These are phyloP conservation scores for Dyspetes luteomarginatus DNA, from an alignment of 2,888 invertebrate species.

Conservation along the genomic window DNA sequence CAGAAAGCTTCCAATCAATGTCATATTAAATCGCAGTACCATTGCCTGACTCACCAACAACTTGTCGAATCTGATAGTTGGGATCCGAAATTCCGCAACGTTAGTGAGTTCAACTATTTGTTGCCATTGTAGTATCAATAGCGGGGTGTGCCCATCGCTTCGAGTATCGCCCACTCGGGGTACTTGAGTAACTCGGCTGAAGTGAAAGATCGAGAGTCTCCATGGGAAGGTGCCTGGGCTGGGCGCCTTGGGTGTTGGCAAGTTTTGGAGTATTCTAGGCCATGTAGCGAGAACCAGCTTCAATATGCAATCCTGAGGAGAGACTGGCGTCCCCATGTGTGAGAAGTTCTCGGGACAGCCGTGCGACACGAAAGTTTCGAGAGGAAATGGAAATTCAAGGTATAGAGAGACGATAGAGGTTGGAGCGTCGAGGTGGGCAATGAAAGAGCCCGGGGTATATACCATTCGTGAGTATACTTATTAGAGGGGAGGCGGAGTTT, in stretches of 20 bases:
- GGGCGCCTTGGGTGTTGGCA: conserved; percentile 16
- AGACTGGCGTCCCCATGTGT: neutral
- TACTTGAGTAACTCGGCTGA: conserved; percentile 23
- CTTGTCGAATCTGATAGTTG: neutral
- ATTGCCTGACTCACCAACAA: no score
- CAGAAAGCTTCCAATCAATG: neutral
- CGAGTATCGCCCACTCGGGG: conserved; percentile 14
- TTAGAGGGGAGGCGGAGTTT: conserved; percentile 52
- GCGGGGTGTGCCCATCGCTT: conserved; percentile 30
- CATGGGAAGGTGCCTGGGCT: neutral
- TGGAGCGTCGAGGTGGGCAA: conserved; percentile 71
- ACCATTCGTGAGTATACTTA: conserved; percentile 59
- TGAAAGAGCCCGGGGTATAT: conserved; percentile 76
- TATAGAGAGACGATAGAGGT: neutral
- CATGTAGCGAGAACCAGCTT: conserved; percentile 11
- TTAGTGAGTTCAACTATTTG: neutral
- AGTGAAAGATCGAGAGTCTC: conserved; percentile 30
- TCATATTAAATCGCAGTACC: neutral
- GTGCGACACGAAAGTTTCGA: conserved; percentile 37
- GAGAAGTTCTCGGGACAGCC: conserved; percentile 24
- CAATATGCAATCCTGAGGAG: conserved; percentile 27
- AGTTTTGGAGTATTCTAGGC: neutral
- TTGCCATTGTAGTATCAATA: conserved; percentile 2
- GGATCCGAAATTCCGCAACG: neutral
- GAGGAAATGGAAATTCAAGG: conserved; percentile 32